phyloP scores from a whole-genome alignment of 2,888 invertebrate genomes.

The Griposia aprilina region DNA sequence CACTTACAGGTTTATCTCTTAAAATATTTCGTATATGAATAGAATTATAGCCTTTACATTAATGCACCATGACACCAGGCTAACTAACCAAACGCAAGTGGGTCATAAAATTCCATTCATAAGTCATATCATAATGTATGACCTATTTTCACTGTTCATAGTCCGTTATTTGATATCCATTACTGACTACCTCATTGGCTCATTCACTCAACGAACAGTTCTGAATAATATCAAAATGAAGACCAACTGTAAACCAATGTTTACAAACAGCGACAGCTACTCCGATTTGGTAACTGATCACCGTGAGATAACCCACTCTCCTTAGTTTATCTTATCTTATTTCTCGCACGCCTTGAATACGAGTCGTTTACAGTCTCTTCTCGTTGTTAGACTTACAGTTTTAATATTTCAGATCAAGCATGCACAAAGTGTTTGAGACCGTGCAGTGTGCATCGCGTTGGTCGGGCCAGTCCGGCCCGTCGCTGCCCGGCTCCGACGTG shows the following conservation, averaged over 20 bases:
- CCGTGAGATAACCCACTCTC: constrained; percentile 42
- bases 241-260: constrained; percentile 12
- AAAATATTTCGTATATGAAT: too few species aligned
- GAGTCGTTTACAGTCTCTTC: background rate
- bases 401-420: constrained; percentile 92
- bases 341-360: background rate
- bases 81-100: background rate
- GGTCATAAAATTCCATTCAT: background rate
- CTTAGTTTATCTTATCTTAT: constrained; percentile 8
- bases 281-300: constrained; percentile 27
- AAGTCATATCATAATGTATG: background rate
- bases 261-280: constrained; percentile 43
- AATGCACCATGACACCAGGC: background rate
- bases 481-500: constrained; percentile 83
- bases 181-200: background rate
- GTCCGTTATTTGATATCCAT: background rate
- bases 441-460: constrained; percentile 95
- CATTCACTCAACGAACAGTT: background rate
- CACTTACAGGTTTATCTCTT: too few species aligned
- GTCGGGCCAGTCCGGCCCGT: constrained; percentile 86
- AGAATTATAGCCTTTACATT: background rate
- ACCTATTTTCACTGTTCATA: background rate
- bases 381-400: background rate
- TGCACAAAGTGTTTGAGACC: constrained; percentile 97
- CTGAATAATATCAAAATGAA: background rate